Percentiles rank a stretch among this genome's conserved stretches.
Conservation (phyloP, 2,113 vertebrate genomes). For the Oceanodroma tethys region DNA sequence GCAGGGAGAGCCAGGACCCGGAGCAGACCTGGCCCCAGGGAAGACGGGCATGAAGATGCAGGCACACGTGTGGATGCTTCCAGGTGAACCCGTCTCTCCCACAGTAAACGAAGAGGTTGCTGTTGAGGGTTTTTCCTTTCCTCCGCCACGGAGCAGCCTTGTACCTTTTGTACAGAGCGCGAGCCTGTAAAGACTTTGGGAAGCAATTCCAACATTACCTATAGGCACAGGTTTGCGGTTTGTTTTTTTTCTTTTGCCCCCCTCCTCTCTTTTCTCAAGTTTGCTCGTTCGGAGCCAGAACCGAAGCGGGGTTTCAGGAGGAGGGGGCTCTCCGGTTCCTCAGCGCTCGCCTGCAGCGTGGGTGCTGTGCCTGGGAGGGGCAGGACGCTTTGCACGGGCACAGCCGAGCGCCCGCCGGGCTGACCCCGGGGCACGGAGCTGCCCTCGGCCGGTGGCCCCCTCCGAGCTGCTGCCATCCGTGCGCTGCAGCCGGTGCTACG, state of each 20-base stretch:
- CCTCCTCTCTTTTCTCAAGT: background rate
- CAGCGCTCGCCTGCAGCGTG: background rate
- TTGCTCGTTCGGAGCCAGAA: background rate
- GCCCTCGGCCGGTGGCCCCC: background rate
- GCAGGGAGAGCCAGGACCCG: background rate
- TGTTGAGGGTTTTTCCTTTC: slow-evolving; percentile 14
- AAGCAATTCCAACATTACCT: slow-evolving; percentile 70
- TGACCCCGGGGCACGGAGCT: background rate
- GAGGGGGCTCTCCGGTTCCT: background rate
- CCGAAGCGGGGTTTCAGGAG: background rate
- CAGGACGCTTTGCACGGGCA: background rate
- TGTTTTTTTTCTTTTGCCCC: background rate
- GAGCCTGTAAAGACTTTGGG: slow-evolving; percentile 66
- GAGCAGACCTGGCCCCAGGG: background rate
- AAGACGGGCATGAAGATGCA: background rate
- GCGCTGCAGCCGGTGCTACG: too few relatives aligned
- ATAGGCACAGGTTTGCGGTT: slow-evolving; percentile 53
- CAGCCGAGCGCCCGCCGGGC: background rate
- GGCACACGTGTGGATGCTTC: background rate
- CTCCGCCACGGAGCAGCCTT: background rate
- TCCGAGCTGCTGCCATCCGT: background rate
- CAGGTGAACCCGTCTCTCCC: background rate
- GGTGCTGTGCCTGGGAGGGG: background rate
- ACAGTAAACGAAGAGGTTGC: slow-evolving; percentile 35
- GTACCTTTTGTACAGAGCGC: slow-evolving; percentile 17